These are phyloP conservation scores for Eupithecia vulgata DNA, from an alignment of 2,888 invertebrate genomes.

Conservation along the genomic window DNA sequence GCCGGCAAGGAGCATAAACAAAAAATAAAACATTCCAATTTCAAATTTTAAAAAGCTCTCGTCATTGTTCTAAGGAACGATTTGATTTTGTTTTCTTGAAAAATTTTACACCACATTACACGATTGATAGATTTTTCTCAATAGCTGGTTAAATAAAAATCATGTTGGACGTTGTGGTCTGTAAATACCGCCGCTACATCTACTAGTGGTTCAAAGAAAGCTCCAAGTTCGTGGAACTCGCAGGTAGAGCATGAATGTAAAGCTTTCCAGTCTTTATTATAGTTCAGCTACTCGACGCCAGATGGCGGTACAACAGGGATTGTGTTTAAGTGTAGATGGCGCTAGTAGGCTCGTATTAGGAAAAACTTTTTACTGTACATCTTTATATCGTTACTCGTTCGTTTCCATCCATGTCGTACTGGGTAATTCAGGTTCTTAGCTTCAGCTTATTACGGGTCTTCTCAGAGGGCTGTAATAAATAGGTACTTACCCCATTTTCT, in stretches of 20 bases:
- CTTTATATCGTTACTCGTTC: neutral
- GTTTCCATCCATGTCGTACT: neutral
- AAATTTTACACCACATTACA: neutral
- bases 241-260: neutral
- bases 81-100: neutral
- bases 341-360: constrained; percentile 10
- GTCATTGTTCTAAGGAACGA: neutral
- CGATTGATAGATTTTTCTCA: neutral
- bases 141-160: neutral
- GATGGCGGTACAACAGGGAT: constrained; percentile 48
- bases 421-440: neutral
- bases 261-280: constrained; percentile 8
- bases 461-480: neutral
- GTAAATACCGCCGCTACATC: neutral
- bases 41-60: constrained; percentile 17
- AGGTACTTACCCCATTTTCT: neutral
- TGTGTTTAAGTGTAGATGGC: constrained; percentile 20
- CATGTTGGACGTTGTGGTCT: neutral
- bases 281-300: constrained; percentile 53
- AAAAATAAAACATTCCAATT: constrained; percentile 33
- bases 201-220: constrained; percentile 4
- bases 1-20: constrained; percentile 41
- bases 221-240: neutral
- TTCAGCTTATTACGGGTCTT: neutral
- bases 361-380: neutral